Base-by-base conservation (phyloP, 2,888 invertebrate species). In the Catocala nupta region DNA sequence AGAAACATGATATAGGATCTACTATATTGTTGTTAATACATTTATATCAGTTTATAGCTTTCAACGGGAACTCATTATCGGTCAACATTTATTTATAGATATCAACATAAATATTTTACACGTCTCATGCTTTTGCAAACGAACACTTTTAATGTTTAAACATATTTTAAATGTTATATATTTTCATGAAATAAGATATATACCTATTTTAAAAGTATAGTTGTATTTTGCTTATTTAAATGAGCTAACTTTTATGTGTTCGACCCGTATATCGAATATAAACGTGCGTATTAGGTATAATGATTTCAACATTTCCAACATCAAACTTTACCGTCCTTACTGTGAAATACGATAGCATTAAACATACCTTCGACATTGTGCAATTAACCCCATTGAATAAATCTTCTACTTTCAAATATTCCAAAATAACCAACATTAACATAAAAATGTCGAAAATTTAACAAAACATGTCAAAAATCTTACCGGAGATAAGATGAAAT, bases 401-500 rank as follows among this genome's bases (percentile, higher is more conserved):
- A 49, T 36, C 56, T 45, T 47, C 13, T 16, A 16, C 0, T 25
- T 10, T n/a, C 33, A 56, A 49, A 59, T 48, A 45, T 13, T 8
- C 0, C 6, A 49, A 33, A 43, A 58, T n/a, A 55, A 9, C 39
- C 50, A 45, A 61, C 25, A 55, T 48, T 10, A 5, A 50, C 39
- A 59, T 49, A 42, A 49, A 48, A 60, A 68, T 63, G 43, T 44
- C 45, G 36, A 55, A 60, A 73, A 68, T 51, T 54, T n/a, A 9
- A 55, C 12, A 49, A 52, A 51, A 62, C 34, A 61, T 49, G 47
- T 58, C 12, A 59, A 68, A 65, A 71, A 55, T 71, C 80, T 75
- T 63, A 77, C 77, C 78, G 10, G 3, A 44, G 80, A 79, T 79
- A 68, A 79, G 77, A 79, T 77, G 78, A 57, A 63, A 76, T 77